Conservation (phyloP, 2,888 invertebrate species). For the Keiferia lycopersicella region DNA sequence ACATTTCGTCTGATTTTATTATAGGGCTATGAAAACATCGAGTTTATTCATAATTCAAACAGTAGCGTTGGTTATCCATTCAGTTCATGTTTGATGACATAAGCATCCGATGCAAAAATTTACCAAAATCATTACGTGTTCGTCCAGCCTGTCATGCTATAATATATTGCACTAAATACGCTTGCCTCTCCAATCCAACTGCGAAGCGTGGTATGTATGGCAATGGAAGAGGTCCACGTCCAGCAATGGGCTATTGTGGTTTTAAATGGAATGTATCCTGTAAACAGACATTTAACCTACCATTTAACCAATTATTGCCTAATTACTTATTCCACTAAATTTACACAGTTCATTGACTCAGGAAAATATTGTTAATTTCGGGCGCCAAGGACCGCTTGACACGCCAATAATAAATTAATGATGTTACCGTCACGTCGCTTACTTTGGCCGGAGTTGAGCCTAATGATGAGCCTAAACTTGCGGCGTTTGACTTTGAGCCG, state of each 20-base stretch:
- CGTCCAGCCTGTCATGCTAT: no score
- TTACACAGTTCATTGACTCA: background rate
- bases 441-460: conserved; percentile 21
- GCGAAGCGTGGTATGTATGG: no score
- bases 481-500: conserved; percentile 8
- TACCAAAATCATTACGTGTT: no score
- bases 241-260: no score
- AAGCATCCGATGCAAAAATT: no score
- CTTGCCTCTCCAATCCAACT: no score
- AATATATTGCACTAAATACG: no score
- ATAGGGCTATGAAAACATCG: background rate
- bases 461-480: conserved; percentile 31
- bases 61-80: background rate
- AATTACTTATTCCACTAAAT: background rate
- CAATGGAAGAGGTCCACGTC: no score
- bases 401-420: conserved; percentile 28
- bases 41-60: background rate
- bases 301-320: no score
- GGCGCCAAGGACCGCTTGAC: conserved; percentile 1
- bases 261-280: no score
- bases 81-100: no score
- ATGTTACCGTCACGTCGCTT: conserved; percentile 17
- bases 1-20: background rate
- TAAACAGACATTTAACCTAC: background rate
- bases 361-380: background rate